Evolutionary conservation across 1,140 invertebrate genomes (phyloP), one percentile per base, ranked within the genome.

Genomic region (Plodia interpunctella): DNA sequence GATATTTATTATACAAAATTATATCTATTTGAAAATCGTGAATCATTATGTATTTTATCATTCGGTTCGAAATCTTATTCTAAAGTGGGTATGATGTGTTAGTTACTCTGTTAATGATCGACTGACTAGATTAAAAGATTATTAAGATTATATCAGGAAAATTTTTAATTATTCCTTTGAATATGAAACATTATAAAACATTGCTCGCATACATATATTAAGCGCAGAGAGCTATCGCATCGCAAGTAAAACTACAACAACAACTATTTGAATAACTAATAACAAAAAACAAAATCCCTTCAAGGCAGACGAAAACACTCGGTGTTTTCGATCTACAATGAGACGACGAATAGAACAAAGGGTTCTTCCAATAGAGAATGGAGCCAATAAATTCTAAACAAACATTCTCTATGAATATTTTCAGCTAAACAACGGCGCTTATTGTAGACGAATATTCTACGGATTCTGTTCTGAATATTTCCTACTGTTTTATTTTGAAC

Each of bases 291-390:
- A 57, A 44, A 54, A 60, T 59, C 50, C 70, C 70, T 74, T 78
- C 68, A 60, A 68, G 49, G 70, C 52, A 25, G 62, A 66, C 58
- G 38, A 62, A 65, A 75, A 69, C 74, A 83, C 65, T 65, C 65
- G 57, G 72, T 83, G 78, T 82, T 79, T 85, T 83, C 66, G 64
- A 63, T 74, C 75, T 56, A 76, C 80, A 82, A 78, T 77, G 72
- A 81, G 70, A 73, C 71, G 78, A 73, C 69, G 68, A 65, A 60
- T 70, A 71, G 70, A 76, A 84, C 83, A 87, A 87, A 86, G 80
- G 79, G 76, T 72, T 80, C n/a, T n/a, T n/a, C 70, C 56, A 76
- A 75, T 78, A 82, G 78, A 80, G 68, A 83, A 85, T 79, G 78
- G 73, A 83, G 51, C 63, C 62, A 75, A 75, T 68, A 76, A 74